Percentiles rank a stretch among this genome's conserved stretches.
phyloP scores from a whole-genome alignment of 2,888 invertebrate species.

The Malthinus seriepunctatus region DNA sequence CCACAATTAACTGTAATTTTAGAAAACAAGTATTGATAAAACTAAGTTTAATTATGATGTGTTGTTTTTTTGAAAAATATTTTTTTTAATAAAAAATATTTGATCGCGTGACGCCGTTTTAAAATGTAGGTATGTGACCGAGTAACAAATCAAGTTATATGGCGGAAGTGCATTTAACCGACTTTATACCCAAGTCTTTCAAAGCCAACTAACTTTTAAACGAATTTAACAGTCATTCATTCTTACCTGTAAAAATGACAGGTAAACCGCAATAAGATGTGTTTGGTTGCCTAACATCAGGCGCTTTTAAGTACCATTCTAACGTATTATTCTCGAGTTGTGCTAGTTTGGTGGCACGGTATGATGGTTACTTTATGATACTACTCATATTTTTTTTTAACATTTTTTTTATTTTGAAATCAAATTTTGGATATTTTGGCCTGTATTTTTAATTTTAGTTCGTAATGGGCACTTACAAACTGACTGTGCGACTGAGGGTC shows the following conservation, averaged over 20 bases:
- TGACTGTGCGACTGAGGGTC: no score
- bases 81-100: constrained; percentile 1
- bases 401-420: no score
- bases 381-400: no score
- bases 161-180: constrained; percentile 24
- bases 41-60: neutral
- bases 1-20: constrained; percentile 15
- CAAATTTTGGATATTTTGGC: no score
- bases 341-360: no score
- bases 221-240: constrained; percentile 26
- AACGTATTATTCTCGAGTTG: no score
- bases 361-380: no score
- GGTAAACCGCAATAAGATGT: neutral
- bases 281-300: constrained; percentile 5
- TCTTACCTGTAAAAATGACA: constrained; percentile 26
- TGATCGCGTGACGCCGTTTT: constrained; percentile 7
- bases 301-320: neutral
- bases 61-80: neutral
- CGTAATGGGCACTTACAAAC: no score
- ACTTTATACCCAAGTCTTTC: constrained; percentile 28
- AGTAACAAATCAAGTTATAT: constrained; percentile 2
- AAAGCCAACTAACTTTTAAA: constrained; percentile 29
- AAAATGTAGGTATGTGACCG: neutral
- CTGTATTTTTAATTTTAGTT: no score
- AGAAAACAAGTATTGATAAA: neutral